Evolutionary conservation across 2,888 invertebrate genomes (phyloP), one percentile per base, ranked within the genome.

Genomic region (Parasteatoda lunata): DNA sequence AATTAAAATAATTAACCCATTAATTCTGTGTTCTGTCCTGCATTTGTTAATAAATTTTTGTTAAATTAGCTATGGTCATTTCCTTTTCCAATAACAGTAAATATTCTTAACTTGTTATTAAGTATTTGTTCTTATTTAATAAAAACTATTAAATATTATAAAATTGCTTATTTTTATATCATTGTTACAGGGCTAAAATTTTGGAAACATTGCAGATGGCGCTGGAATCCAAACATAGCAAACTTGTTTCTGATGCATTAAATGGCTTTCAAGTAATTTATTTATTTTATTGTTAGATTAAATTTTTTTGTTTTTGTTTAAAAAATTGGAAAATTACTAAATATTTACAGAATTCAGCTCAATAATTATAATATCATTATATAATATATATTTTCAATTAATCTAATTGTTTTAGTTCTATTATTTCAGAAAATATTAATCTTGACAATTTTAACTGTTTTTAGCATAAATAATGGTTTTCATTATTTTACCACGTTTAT

Each of bases 191-290:
- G 90, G 95, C 96, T 86, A 95, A 95, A 89, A 97, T 97, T 92
- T 94, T 98, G 90, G 93, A 95, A 90, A 96, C 97, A 3, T 93
- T 98, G 90, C 97, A 97, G 92, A 93, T 96, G 90, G 96, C 97
- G 49, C 93, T 98, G 90, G 97, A 98, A 92, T 96, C 95, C 89
- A 96, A 96, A 91, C 94, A 96, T 89, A 95, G 96, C 90, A 96
- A 96, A 92, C 94, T 97, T 89, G 95, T 97, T 86, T 94, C 95
- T 66, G 94, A 95, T 92, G 96, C 97, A 9, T 93, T 98, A 69
- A 95, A 95, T 91, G 98, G 97, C 89, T 94, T 98, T 91, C 97
- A 97, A 93, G 98, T 98, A 93, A 77, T 4, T 69, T 70, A 13
- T 48, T 6, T 49, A 64, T 59, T 7, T 48, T 52, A 45, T 5